A percentile compares a stretch with the other conserved stretches of the same genome.
Conservation (phyloP, 2,113 vertebrate genomes). For the Corythaeola cristata region DNA sequence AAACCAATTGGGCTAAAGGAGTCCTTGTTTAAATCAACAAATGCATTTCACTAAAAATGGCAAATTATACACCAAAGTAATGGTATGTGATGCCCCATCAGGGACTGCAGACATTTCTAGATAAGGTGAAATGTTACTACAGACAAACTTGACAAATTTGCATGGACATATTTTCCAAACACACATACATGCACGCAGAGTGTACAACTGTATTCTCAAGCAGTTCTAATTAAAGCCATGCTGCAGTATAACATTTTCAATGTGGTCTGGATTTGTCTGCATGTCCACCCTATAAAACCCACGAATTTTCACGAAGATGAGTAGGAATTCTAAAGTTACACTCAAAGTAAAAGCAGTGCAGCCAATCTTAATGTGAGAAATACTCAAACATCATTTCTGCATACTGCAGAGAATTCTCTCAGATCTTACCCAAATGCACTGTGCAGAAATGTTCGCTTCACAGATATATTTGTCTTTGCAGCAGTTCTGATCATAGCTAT, state of each 20-base stretch:
- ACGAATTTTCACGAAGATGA: background rate
- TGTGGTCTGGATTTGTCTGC: background rate
- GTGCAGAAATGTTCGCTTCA: background rate
- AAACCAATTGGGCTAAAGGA: background rate
- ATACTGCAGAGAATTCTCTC: background rate
- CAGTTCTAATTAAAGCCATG: background rate
- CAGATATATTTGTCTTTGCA: background rate
- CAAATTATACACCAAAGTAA: background rate
- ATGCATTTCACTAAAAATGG: background rate
- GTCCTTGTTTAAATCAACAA: background rate
- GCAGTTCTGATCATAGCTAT: background rate
- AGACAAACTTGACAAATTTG: background rate
- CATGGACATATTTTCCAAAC: background rate
- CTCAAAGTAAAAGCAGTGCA: background rate
- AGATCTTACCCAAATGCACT: background rate
- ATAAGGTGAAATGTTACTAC: background rate
- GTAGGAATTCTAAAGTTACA: background rate
- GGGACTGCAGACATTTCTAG: background rate
- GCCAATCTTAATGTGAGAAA: background rate
- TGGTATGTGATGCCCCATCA: background rate
- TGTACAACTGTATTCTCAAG: background rate
- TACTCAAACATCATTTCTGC: background rate
- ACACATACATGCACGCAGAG: background rate
- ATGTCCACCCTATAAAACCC: background rate
- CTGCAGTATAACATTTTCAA: background rate